phyloP scores from a whole-genome alignment of 2,113 vertebrate species.

The Cyanoderma ruficeps region DNA sequence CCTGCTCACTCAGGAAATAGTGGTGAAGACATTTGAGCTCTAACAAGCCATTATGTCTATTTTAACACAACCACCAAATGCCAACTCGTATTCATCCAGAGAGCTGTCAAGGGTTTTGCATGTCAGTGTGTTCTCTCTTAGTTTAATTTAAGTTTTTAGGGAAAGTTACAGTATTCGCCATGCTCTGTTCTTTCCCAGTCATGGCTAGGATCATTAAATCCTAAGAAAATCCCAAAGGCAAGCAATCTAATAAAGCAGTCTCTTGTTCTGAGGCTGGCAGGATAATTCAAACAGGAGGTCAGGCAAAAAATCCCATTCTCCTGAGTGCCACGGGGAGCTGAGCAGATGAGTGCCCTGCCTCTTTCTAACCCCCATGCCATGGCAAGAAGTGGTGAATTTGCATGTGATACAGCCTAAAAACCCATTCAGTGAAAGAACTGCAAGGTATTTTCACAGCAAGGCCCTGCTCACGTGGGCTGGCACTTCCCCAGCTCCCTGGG shows the following conservation, averaged over 20 bases:
- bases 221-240: not conserved
- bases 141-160: not conserved
- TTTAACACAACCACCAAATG: not conserved
- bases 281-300: not conserved
- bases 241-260: not conserved
- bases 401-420: not conserved
- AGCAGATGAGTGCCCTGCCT: not conserved
- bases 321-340: not conserved
- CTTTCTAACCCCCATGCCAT: not conserved
- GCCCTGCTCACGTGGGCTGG: not conserved
- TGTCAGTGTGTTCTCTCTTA: not conserved
- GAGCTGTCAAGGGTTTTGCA: not conserved
- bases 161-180: not conserved
- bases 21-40: not conserved
- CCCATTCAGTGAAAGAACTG: not conserved
- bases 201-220: not conserved
- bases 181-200: not conserved
- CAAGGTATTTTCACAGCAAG: not conserved
- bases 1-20: not conserved
- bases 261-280: constrained; percentile 3
- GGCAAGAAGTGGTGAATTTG: not conserved
- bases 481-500: not conserved
- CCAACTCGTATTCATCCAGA: not conserved
- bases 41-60: not conserved
- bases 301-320: not conserved